These are phyloP conservation scores for Drosophila picticornis DNA, from an alignment of 2,888 invertebrate genomes.

Conservation along the genomic window DNA sequence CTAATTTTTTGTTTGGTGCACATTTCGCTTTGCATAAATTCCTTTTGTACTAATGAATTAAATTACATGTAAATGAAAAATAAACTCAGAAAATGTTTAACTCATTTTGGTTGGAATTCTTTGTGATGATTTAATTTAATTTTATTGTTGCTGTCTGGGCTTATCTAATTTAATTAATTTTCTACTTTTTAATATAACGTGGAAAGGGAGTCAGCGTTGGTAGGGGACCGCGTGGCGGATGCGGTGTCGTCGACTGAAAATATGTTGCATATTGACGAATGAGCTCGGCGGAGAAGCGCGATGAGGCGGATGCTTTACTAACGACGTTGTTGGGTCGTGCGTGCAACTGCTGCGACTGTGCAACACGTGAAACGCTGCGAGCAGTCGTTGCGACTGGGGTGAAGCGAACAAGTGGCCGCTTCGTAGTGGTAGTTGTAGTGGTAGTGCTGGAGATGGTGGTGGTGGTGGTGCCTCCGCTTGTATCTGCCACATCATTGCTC, in stretches of 20 bases:
- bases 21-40: conserved; percentile 18
- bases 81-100: conserved; percentile 25
- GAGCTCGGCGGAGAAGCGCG: conserved; percentile 39
- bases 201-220: conserved; percentile 81
- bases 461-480: neutral
- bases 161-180: conserved; percentile 59
- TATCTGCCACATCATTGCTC: conserved; percentile 21
- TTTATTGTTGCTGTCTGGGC: conserved; percentile 37
- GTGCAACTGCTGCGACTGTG: conserved; percentile 19
- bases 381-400: conserved; percentile 2
- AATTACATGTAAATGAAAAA: conserved; percentile 30
- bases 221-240: conserved; percentile 71
- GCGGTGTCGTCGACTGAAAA: conserved; percentile 67
- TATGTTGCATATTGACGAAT: conserved; percentile 65
- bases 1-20: neutral
- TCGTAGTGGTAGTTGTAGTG: conserved; percentile 25
- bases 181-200: conserved; percentile 57
- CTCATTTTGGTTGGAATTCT: conserved; percentile 15
- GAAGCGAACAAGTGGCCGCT: conserved; percentile 32
- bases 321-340: conserved; percentile 30
- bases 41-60: conserved; percentile 17
- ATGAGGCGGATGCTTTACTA: conserved; percentile 15
- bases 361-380: conserved; percentile 28
- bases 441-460: conserved; percentile 20
- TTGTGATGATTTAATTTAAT: conserved; percentile 51